Percentiles rank a stretch among this genome's conserved stretches.
phyloP scores from a whole-genome alignment of 1,140 invertebrate species.

The Telenomus remus region DNA sequence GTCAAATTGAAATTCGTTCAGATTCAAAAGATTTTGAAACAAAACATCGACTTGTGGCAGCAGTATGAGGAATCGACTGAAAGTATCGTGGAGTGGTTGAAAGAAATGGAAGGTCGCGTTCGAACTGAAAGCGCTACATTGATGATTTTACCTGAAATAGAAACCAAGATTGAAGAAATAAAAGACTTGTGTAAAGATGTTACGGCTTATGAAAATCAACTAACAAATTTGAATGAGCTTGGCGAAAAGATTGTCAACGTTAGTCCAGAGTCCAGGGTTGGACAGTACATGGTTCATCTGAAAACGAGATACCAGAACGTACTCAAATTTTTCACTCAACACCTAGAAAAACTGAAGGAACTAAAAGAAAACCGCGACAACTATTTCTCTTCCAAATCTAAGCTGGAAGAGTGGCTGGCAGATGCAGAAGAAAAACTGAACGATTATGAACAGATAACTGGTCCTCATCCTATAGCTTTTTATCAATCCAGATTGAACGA shows the following conservation, averaged over 20 bases:
- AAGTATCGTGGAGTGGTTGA: constrained; percentile 87
- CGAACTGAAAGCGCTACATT: constrained; percentile 83
- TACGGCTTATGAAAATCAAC: constrained; percentile 79
- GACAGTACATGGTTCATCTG: constrained; percentile 87
- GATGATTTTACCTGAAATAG: constrained; percentile 82
- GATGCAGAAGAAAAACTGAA: constrained; percentile 84
- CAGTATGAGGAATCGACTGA: constrained; percentile 87
- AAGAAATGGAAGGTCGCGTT: constrained; percentile 87
- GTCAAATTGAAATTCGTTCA: constrained; percentile 80
- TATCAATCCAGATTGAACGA: constrained; percentile 83
- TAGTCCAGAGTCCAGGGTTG: constrained; percentile 87
- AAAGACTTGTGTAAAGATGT: constrained; percentile 80
- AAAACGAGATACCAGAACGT: constrained; percentile 85
- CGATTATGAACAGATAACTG: constrained; percentile 80
- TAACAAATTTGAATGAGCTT: constrained; percentile 80
- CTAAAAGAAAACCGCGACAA: constrained; percentile 80
- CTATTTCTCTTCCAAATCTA: constrained; percentile 81
- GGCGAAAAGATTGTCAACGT: constrained; percentile 83
- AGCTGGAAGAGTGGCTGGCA: constrained; percentile 87
- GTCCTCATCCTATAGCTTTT: constrained; percentile 80
- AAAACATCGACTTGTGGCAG: constrained; percentile 86
- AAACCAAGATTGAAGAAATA: constrained; percentile 83
- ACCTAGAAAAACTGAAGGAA: constrained; percentile 82
- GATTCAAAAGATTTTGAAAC: constrained; percentile 82
- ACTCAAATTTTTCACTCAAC: constrained; percentile 81